Base-by-base conservation (phyloP, 2,797 vertebrate species). In the Malacoraja senta region DNA sequence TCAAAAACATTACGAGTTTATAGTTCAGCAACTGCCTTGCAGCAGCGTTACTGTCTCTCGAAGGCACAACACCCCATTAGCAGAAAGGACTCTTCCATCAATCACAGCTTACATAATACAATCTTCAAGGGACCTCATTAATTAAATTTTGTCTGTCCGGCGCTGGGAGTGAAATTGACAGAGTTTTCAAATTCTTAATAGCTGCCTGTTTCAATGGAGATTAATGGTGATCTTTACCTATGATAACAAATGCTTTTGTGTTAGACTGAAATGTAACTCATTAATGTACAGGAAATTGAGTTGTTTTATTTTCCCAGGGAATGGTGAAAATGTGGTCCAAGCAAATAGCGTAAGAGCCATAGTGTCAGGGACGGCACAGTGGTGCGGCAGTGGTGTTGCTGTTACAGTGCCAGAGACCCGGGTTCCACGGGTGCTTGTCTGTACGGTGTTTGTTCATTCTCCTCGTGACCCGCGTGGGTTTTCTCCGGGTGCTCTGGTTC, bases 41-140 rank as follows among this genome's bases (percentile, higher is more conserved):
- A 68, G n/a, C 61, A 65, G 83, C 61, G 32, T n/a, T 17, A 35
- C 61, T 17, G 61, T 21, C n/a, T 68, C n/a, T 9, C 84, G 65
- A 21, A 88, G 63, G 8, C 84, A 88, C 65, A 74, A 63, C 9
- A 9, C 17, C 1, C n/a, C n/a, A 68, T 88, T 88, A 68, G 10
- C 63, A 35, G 84, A 68, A 88, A 88, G 84, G 44, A 53, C 84
- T 68, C 65, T 9, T 65, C n/a, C n/a, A 68, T 88, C 84, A 88
- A 8, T 68, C 61, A 88, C 61, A 65, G 84, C 68, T 88, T 68
- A 88, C 17, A 19, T 35, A 21, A 68, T 68, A 35, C 19, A 88
- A 21, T 88, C 63, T 88, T 88, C 84, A 88, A 84, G 61, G 63
- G 9, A 21, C 63, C 84, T 68, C 84, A 35, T 88, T 88, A 21